Conservation (phyloP, 2,888 invertebrate species). For the Ischnus inquisitorius region DNA sequence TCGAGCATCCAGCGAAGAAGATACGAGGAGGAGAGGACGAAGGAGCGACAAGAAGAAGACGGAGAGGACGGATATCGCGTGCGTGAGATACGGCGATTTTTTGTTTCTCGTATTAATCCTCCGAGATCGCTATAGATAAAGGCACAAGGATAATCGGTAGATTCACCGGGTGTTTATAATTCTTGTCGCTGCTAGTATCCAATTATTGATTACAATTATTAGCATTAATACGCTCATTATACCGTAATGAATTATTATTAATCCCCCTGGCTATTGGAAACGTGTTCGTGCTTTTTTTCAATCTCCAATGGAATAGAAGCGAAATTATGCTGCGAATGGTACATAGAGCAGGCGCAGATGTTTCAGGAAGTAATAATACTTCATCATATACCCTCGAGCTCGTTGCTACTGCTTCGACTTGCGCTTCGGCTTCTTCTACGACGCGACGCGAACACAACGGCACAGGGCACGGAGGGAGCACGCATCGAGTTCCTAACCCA, state of each 20-base stretch:
- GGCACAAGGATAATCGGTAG: slow-evolving; percentile 4
- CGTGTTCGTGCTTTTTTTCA: background rate
- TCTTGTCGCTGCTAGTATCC: background rate
- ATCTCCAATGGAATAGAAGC: background rate
- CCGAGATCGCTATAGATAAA: background rate
- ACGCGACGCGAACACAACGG: slow-evolving; percentile 39
- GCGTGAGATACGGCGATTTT: slow-evolving; percentile 19
- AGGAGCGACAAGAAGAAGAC: background rate
- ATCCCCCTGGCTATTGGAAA: background rate
- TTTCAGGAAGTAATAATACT: slow-evolving; percentile 39
- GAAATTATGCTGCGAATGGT: background rate
- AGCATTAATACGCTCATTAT: background rate
- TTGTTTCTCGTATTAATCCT: slow-evolving; percentile 17
- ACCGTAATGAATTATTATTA: background rate
- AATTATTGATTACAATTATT: background rate
- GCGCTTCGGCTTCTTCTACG: slow-evolving; percentile 37
- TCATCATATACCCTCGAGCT: slow-evolving; percentile 14
- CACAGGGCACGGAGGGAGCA: slow-evolving; percentile 41
- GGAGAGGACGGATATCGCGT: slow-evolving; percentile 25
- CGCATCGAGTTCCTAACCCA: slow-evolving; percentile 62
- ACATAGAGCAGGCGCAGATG: background rate
- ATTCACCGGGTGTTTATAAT: background rate
- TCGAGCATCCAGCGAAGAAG: slow-evolving; percentile 29
- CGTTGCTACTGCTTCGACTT: slow-evolving; percentile 34
- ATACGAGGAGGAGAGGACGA: slow-evolving; percentile 2